A percentile compares a stretch with the other conserved stretches of the same genome.
These are phyloP conservation scores for Dascillus cervinus DNA, from an alignment of 2,888 invertebrate species.

Conservation along the genomic window DNA sequence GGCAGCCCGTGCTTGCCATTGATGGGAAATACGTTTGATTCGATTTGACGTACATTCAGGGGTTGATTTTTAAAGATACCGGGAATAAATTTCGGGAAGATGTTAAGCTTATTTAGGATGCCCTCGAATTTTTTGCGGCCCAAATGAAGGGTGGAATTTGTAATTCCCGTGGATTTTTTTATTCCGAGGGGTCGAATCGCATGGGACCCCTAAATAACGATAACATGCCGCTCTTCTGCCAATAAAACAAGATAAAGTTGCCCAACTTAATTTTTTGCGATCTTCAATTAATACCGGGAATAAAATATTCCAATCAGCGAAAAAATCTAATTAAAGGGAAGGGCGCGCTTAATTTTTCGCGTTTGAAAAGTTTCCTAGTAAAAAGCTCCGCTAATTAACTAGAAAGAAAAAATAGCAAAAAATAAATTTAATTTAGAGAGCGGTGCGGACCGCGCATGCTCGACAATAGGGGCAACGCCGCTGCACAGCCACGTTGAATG, in stretches of 20 bases:
- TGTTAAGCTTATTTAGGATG: conserved; percentile 9
- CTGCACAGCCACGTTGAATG: conserved; percentile 18
- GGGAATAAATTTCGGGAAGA: neutral
- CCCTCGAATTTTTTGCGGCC: conserved; percentile 11
- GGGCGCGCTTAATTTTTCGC: too few relatives aligned
- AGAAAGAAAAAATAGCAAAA: conserved; percentile 20
- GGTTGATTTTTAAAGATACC: conserved; percentile 11
- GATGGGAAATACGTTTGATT: conserved; percentile 17
- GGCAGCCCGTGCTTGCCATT: conserved; percentile 15
- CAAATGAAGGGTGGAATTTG: conserved; percentile 16
- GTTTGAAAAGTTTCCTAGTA: too few relatives aligned
- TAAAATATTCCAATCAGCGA: too few relatives aligned
- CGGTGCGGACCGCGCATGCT: conserved; percentile 15
- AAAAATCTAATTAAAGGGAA: conserved; percentile 15
- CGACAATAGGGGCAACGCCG: conserved; percentile 6
- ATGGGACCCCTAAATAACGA: conserved; percentile 9
- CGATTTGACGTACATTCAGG: conserved; percentile 14
- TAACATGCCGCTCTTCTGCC: too few relatives aligned
- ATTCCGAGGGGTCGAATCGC: conserved; percentile 6
- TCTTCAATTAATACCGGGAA: too few relatives aligned
- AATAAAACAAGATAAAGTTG: too few relatives aligned
- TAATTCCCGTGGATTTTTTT: conserved; percentile 12
- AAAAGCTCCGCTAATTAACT: conserved; percentile 18
- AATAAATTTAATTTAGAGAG: conserved; percentile 23
- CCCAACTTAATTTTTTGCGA: neutral